phyloP scores from a whole-genome alignment of 35 echinoderm and acorn worm species.

The Stichopus chloronotus region DNA sequence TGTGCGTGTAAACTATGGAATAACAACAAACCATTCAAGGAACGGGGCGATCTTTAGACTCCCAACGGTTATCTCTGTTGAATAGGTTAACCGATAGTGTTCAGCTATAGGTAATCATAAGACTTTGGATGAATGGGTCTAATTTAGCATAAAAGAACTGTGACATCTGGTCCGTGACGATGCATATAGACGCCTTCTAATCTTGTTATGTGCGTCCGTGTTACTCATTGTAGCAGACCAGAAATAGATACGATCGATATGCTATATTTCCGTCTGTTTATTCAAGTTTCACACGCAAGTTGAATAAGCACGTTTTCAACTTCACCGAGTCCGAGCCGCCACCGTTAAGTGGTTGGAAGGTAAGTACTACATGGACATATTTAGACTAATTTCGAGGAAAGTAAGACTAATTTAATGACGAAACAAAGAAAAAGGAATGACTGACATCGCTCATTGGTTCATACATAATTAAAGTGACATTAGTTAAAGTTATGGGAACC shows the following conservation, averaged over 20 bases:
- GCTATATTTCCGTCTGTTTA: neutral
- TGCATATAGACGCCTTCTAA: neutral
- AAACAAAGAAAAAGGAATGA: too few species aligned
- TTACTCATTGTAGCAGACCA: neutral
- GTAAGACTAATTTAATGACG: too few species aligned
- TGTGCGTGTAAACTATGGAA: neutral
- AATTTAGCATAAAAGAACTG: neutral
- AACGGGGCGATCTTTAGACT: neutral
- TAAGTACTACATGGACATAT: too few species aligned
- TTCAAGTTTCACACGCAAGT: too few species aligned
- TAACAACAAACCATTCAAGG: neutral
- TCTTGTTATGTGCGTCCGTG: neutral
- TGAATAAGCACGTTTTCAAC: too few species aligned
- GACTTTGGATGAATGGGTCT: neutral
- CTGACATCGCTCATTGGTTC: too few species aligned
- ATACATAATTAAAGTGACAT: too few species aligned
- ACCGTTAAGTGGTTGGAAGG: too few species aligned
- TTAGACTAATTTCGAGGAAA: too few species aligned
- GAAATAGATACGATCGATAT: neutral
- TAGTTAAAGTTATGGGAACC: too few species aligned
- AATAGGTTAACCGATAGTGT: neutral
- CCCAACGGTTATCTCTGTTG: neutral
- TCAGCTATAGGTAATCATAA: neutral
- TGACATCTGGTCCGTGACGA: neutral
- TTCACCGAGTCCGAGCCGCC: too few species aligned